These are phyloP conservation scores for Leptodirus hochenwartii DNA, from an alignment of 2,888 invertebrate species.

Conservation along the genomic window DNA sequence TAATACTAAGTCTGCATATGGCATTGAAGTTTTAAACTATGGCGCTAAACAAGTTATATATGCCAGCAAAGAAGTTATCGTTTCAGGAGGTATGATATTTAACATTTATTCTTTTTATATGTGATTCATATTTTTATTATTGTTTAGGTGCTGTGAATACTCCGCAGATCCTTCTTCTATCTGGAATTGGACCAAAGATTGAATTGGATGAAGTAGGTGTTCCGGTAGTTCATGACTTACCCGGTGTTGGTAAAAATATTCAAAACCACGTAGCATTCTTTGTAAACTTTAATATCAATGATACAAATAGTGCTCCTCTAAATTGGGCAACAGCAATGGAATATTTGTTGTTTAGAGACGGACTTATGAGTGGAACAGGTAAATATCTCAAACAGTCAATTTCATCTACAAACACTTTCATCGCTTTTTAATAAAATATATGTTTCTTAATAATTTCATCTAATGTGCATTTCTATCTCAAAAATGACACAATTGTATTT, in stretches of 20 bases:
- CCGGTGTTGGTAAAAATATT: conserved; percentile 69
- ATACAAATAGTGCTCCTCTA: conserved; percentile 68
- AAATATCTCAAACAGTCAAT: conserved; percentile 12
- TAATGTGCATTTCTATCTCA: not conserved
- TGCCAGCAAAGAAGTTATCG: conserved; percentile 49
- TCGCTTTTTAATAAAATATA: not conserved
- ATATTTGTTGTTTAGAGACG: conserved; percentile 71
- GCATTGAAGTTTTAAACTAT: conserved; percentile 49
- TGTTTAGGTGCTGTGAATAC: conserved; percentile 65
- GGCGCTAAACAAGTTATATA: conserved; percentile 38
- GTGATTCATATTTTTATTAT: not conserved
- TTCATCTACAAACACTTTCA: not conserved
- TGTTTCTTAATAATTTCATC: not conserved
- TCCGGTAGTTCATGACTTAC: conserved; percentile 49
- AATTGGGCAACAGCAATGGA: conserved; percentile 90
- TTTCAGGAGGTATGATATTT: conserved; percentile 29
- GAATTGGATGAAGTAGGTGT: conserved; percentile 45
- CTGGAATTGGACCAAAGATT: conserved; percentile 67
- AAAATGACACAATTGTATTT: no score
- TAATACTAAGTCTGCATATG: conserved; percentile 53
- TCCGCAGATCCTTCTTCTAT: conserved; percentile 79
- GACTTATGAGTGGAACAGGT: conserved; percentile 79
- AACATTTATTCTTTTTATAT: not conserved
- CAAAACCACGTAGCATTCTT: conserved; percentile 75
- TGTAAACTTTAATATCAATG: conserved; percentile 61